Base-by-base conservation (phyloP, 2,888 invertebrate genomes). In the Perizoma affinitatum region DNA sequence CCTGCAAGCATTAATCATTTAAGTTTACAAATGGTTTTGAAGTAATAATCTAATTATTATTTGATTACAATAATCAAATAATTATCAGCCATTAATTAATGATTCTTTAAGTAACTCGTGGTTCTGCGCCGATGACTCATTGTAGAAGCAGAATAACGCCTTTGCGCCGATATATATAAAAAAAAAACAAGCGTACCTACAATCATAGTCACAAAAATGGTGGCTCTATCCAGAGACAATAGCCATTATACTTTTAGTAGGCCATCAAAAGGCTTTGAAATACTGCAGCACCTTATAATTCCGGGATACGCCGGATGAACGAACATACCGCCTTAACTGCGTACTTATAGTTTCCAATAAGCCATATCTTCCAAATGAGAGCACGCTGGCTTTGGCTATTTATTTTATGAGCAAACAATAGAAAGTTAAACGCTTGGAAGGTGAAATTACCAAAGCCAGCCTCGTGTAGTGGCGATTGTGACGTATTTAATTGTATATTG, bases 321-420 rank as follows among this genome's bases (percentile, higher is more conserved):
- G 76, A 74, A 74, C 78, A 42, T 33, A 68, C 74, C 40, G 42
- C 70, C 69, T 73, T 74, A 71, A 80, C 76, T 58, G 69, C 62
- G 72, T 70, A 69, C 72, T 82, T 79, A 81, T 82, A 81, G 82
- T 82, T 82, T 79, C 75, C 83, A 83, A 86, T 86, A 84, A 84
- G 82, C 85, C 84, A 84, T 86, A 80, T 80, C 81, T 86, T 86
- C 78, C 84, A 65, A 76, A 68, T 67, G 79, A 69, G 61, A 63
- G 72, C 71, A 71, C 71, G 76, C 78, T 75, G 72, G 73, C 74
- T 67, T 67, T 67, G 56, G 68, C 71, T 81, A 79, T 83, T 78
- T 80, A 82, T 73, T 78, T 70, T 72, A 57, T 58, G 54, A 57
- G 47, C 54, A 64, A 61, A 62, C 65, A 62, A 60, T 62, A 56